phyloP scores from a whole-genome alignment of 2,888 invertebrate species.

The Pyrgus malvae region DNA sequence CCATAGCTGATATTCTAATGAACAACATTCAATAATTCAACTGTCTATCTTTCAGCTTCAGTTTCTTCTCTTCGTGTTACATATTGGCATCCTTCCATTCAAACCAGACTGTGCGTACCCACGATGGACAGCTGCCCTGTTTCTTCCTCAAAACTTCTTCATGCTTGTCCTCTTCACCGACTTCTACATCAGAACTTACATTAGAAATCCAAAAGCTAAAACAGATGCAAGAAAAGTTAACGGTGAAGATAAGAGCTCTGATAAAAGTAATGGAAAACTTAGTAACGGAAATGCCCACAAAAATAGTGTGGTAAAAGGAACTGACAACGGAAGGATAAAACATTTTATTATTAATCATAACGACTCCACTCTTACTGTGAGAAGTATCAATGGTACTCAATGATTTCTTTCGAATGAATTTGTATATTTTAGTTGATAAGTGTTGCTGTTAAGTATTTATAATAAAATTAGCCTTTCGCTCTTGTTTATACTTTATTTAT shows the following conservation, averaged over 20 bases:
- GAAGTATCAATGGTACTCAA: no score
- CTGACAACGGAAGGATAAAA: background rate
- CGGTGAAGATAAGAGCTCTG: background rate
- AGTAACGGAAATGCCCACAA: background rate
- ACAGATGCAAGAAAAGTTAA: slow-evolving; percentile 30
- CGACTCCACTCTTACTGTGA: background rate
- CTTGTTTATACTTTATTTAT: no score
- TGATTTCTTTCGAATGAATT: no score
- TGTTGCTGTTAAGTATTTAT: no score
- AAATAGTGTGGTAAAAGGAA: background rate
- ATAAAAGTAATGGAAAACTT: background rate
- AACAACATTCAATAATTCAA: no score
- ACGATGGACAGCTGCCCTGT: slow-evolving; percentile 73
- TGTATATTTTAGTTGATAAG: no score
- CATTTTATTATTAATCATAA: background rate
- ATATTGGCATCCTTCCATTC: slow-evolving; percentile 72
- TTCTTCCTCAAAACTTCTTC: slow-evolving; percentile 84
- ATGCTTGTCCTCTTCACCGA: slow-evolving; percentile 85
- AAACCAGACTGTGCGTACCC: slow-evolving; percentile 82
- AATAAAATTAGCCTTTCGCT: no score
- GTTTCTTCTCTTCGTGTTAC: slow-evolving; percentile 82
- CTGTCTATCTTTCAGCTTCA: slow-evolving; percentile 83
- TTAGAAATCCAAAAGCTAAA: slow-evolving; percentile 51
- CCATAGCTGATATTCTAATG: no score
- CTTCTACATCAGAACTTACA: slow-evolving; percentile 85